Evolutionary conservation across 2,113 vertebrate species (phyloP).

Genomic region (Prionailurus bengalensis): DNA sequence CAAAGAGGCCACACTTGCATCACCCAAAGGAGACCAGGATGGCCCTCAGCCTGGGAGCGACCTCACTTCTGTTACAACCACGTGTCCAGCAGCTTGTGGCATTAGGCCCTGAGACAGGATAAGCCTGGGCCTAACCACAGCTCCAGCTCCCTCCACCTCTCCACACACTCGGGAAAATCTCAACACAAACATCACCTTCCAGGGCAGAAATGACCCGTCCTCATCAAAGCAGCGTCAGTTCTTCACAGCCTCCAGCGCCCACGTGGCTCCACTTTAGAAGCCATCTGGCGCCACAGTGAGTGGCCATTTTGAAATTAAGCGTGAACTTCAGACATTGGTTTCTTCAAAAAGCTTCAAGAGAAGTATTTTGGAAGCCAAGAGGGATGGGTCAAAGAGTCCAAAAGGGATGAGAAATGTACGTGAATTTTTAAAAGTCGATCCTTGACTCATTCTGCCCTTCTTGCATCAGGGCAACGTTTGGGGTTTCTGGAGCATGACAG

Average conservation of each 20-base stretch:
- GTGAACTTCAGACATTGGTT: not conserved
- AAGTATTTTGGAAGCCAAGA: not conserved
- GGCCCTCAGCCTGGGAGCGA: rapidly evolving
- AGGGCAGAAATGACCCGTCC: not conserved
- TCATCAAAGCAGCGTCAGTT: not conserved
- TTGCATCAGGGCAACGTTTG: not conserved
- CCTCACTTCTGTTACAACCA: not conserved
- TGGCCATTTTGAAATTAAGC: conserved; percentile 33
- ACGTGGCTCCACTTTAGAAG: not conserved
- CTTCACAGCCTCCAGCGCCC: not conserved
- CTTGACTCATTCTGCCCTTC: not conserved
- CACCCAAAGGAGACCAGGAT: too few relatives aligned
- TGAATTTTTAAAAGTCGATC: conserved; percentile 9
- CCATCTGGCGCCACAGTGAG: not conserved
- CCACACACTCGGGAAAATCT: not conserved
- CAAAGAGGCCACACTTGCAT: not conserved
- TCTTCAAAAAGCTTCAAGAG: not conserved
- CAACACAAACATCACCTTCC: not conserved
- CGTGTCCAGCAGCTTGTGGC: not conserved
- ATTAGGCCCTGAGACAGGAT: not conserved
- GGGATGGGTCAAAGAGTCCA: not conserved
- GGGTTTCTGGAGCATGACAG: not conserved
- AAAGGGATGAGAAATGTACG: not conserved
- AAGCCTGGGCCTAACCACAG: not conserved
- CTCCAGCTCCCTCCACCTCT: not conserved